Evolutionary conservation across 2,888 invertebrate species (phyloP).

Genomic region (Neoascia interrupta): DNA sequence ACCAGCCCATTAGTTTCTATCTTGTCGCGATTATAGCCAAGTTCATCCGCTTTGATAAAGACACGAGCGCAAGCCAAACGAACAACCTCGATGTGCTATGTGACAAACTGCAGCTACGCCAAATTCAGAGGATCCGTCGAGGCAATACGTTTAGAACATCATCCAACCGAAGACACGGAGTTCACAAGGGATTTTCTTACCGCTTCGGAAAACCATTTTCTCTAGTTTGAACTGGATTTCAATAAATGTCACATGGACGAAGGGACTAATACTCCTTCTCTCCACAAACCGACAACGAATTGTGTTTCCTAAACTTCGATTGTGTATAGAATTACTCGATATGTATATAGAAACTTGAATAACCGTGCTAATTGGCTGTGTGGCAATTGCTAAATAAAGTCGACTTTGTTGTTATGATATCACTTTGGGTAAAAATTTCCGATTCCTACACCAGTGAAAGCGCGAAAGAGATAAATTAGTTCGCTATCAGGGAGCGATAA

Average conservation of each 20-base stretch:
- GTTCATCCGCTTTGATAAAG: neutral
- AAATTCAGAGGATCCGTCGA: neutral
- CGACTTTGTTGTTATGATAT: slow-evolving; percentile 51
- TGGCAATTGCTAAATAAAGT: slow-evolving; percentile 49
- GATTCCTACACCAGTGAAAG: too few relatives aligned
- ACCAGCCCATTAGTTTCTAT: slow-evolving; percentile 12
- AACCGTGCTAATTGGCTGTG: slow-evolving; percentile 52
- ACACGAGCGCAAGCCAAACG: neutral
- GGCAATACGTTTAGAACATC: slow-evolving; percentile 19
- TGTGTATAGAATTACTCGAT: neutral
- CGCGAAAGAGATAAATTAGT: slow-evolving; percentile 39
- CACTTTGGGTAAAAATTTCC: slow-evolving; percentile 32
- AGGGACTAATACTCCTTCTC: too few relatives aligned
- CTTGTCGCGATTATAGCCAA: neutral
- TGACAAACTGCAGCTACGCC: slow-evolving; percentile 47
- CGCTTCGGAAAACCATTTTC: slow-evolving; percentile 48
- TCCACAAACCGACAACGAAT: slow-evolving; percentile 5
- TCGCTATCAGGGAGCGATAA: slow-evolving; percentile 40
- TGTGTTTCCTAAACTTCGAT: too few relatives aligned
- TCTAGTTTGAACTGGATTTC: slow-evolving; percentile 13
- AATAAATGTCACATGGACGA: neutral
- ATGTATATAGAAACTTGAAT: slow-evolving; percentile 19
- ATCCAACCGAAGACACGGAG: neutral
- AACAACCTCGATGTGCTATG: slow-evolving; percentile 12
- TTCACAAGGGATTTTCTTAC: slow-evolving; percentile 33